Percentiles rank a stretch among this genome's conserved stretches.
Evolutionary conservation across 2,113 vertebrate species (phyloP).

Genomic region (Colius striatus): DNA sequence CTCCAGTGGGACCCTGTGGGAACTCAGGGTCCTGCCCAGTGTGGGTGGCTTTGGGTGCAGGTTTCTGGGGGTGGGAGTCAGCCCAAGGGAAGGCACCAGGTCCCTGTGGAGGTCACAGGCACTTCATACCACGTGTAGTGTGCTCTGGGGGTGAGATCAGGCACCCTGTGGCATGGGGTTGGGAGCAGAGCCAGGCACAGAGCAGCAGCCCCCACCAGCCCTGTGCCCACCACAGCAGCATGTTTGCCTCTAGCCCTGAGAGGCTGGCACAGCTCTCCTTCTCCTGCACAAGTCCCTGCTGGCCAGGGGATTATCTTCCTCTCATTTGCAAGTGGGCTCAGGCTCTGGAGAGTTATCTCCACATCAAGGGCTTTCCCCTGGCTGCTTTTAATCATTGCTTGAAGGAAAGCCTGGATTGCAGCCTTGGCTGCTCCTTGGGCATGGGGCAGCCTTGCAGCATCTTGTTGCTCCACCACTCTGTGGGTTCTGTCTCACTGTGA

Average conservation of each 20-base stretch:
- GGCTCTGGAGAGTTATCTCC: background rate
- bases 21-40: background rate
- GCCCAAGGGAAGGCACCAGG: fast-evolving
- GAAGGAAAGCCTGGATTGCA: background rate
- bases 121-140: fast-evolving
- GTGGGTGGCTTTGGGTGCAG: fast-evolving
- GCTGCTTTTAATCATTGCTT: background rate
- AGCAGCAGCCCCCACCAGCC: background rate
- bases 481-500: fast-evolving
- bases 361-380: background rate
- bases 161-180: fast-evolving
- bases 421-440: fast-evolving
- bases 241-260: background rate
- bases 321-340: background rate
- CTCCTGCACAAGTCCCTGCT: background rate
- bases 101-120: fast-evolving
- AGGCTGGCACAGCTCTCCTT: background rate
- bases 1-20: background rate
- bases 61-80: fast-evolving
- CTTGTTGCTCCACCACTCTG: fast-evolving
- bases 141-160: background rate
- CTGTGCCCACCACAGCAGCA: fast-evolving
- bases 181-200: background rate
- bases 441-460: background rate
- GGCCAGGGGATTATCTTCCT: background rate